Base-by-base conservation (phyloP, 2,888 invertebrate genomes). In the Pseudococcus jackbeardsleyi region DNA sequence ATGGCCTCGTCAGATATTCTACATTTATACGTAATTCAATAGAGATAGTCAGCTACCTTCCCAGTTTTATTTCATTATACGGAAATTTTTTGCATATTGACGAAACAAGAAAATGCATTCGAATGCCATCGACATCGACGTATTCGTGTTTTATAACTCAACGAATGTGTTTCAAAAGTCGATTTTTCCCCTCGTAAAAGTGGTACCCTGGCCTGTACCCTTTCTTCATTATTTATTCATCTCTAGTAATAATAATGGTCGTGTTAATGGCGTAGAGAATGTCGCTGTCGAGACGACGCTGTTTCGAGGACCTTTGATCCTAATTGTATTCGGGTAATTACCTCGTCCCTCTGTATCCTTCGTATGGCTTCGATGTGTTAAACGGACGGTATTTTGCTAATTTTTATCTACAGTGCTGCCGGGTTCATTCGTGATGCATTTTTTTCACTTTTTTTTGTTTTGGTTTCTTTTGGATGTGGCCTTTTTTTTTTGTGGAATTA, bases 381-480 rank as follows among this genome's bases (percentile, higher is more conserved):
- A 50, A 54, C 54, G 54, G n/a, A 5, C n/a, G n/a, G 54, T n/a
- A 54, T 54, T 54, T 54, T 54, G n/a, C 15, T n/a, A 54, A 54
- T 89, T 89, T 89, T 90, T 88, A 33, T 33, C 26, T 3, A 89
- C 89, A 88, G 89, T 90, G 48, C 15, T 50, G 15, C 15, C 15
- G 48, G 48, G 48, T 50, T 12, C 15, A 15, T 48, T 48, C 12
- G 48, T 50, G 48, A 5, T 15, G 48, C 2, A 15, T 12, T 50
- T 50, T 42, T 8, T 42, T 5, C 5, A 9, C 15, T 50, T 50
- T 50, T 50, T 50, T 8, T 12, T 50, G 11, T 15, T 9, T 12
- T 50, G 12, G 15, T 50, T 12, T 11, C 15, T 50, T 50, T 50
- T 50, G 5, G 42, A 42, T 42, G 7, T 42, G 6, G 3, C 7